These are phyloP conservation scores for Solenodon paradoxus DNA, from an alignment of 2,113 vertebrate genomes.

Conservation along the genomic window DNA sequence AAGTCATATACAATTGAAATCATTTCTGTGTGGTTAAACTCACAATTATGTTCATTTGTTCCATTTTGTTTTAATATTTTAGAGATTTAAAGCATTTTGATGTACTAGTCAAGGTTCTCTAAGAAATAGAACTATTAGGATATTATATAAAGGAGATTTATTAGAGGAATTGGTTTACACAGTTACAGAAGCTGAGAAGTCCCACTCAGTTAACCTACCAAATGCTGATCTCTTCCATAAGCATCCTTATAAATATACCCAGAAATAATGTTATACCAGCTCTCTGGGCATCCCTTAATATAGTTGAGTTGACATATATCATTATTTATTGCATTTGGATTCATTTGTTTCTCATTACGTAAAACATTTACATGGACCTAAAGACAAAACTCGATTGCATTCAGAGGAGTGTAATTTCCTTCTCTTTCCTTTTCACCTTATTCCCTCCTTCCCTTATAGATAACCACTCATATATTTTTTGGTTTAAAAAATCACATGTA, in stretches of 20 bases:
- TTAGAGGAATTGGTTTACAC: background rate
- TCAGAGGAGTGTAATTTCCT: background rate
- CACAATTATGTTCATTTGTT: background rate
- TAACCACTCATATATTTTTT: background rate
- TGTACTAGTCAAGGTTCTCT: background rate
- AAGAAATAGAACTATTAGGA: background rate
- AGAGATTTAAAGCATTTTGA: background rate
- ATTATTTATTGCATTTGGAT: background rate
- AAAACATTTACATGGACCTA: background rate
- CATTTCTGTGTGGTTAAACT: background rate
- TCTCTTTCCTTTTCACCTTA: background rate
- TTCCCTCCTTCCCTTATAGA: background rate
- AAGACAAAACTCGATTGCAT: background rate
- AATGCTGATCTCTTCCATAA: background rate
- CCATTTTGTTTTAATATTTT: background rate
- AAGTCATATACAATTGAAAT: background rate
- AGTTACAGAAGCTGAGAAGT: background rate
- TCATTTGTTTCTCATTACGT: background rate
- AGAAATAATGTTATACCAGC: background rate
- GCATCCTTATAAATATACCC: background rate
- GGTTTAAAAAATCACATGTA: background rate
- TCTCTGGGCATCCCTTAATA: background rate
- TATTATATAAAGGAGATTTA: background rate
- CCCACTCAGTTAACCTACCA: background rate
- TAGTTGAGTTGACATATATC: background rate